These are phyloP conservation scores for Babylonia areolata DNA, from an alignment of 1,140 invertebrate genomes.

Conservation along the genomic window DNA sequence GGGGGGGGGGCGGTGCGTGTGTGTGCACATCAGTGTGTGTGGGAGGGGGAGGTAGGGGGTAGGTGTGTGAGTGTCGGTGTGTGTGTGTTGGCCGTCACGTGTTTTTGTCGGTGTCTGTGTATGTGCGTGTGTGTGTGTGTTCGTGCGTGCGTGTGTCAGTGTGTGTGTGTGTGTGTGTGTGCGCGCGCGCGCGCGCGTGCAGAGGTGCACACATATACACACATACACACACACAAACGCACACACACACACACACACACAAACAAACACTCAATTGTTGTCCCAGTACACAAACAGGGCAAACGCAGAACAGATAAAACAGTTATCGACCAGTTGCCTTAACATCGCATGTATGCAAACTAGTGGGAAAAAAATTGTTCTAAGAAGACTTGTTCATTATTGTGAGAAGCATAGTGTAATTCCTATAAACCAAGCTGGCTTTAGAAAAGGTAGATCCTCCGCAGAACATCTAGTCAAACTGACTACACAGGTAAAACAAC, in stretches of 20 bases:
- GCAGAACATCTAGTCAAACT: too few relatives aligned
- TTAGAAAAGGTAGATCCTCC: too few relatives aligned
- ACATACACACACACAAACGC: background rate
- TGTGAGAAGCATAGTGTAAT: too few relatives aligned
- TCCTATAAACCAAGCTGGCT: too few relatives aligned
- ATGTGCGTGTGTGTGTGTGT: constrained; percentile 1
- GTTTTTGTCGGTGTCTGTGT: background rate
- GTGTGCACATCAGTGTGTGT: background rate
- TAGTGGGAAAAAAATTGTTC: background rate
- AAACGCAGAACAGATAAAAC: background rate
- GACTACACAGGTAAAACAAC: too few relatives aligned
- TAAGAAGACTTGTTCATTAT: too few relatives aligned
- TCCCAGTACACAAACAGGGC: background rate
- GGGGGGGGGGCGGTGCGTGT: background rate
- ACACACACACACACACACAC: background rate
- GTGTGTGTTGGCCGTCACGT: background rate
- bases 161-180: constrained; percentile 1
- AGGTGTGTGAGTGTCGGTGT: background rate
- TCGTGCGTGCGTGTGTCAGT: background rate
- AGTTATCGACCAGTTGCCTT: too few relatives aligned
- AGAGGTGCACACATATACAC: background rate
- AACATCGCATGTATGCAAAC: background rate
- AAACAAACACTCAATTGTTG: background rate
- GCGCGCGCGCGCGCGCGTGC: background rate
- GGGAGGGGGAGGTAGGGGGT: background rate